These are phyloP conservation scores for Elymnias hypermnestra DNA, from an alignment of 1,140 invertebrate species.

Conservation along the genomic window DNA sequence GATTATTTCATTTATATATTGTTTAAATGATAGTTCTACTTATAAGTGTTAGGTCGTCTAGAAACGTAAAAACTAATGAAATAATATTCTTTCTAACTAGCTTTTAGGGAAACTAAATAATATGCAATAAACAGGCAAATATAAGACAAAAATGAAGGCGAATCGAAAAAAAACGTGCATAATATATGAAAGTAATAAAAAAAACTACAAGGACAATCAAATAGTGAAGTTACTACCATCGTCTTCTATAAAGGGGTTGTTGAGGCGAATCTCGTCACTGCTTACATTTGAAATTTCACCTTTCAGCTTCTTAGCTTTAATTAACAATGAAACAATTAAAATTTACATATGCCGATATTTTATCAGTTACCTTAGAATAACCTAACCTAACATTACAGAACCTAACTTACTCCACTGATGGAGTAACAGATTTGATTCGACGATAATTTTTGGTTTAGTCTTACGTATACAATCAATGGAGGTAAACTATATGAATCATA, in stretches of 20 bases:
- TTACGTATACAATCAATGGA: background rate
- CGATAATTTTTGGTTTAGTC: background rate
- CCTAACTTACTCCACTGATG: constrained; percentile 1
- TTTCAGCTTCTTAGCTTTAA: constrained; percentile 70
- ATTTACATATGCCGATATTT: constrained; percentile 5
- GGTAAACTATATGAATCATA: no score
- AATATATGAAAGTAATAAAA: constrained; percentile 1
- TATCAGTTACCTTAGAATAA: background rate
- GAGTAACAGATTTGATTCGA: constrained; percentile 14
- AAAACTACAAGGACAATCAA: constrained; percentile 15
- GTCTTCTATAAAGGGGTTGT: constrained; percentile 48
- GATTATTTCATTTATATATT: no score
- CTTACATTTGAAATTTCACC: constrained; percentile 55
- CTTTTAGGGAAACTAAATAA: no score
- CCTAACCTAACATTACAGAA: background rate
- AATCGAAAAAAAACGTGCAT: no score
- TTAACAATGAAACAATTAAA: constrained; percentile 50
- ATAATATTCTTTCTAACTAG: no score
- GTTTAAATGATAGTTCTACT: no score
- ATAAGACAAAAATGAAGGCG: no score
- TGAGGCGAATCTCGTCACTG: constrained; percentile 43
- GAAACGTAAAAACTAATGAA: no score
- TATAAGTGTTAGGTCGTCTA: no score
- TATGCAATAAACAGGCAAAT: no score
- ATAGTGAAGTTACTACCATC: constrained; percentile 50